These are phyloP conservation scores for Istiophorus platypterus DNA, from an alignment of 2,113 vertebrate species.

Conservation along the genomic window DNA sequence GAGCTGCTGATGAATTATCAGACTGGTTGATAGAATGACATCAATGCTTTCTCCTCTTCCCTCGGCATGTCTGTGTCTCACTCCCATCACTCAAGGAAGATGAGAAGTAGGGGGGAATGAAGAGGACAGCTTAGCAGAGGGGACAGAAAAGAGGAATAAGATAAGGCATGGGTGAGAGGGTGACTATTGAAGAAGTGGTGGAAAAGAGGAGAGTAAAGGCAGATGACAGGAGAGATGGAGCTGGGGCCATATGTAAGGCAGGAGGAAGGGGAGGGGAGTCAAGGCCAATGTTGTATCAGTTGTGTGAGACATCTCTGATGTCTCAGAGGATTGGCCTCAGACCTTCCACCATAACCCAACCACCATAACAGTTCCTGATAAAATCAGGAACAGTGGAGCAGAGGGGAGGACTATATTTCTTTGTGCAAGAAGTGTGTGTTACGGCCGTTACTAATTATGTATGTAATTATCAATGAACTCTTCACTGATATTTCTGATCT, in stretches of 20 bases:
- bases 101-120: conserved; percentile 11
- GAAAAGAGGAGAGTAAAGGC: conserved; percentile 46
- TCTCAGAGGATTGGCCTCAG: conserved; percentile 39
- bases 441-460: not conserved
- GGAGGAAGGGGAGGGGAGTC: conserved; percentile 38
- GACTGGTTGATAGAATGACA: conserved; percentile 71
- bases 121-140: conserved; percentile 17
- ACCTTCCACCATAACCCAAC: conserved; percentile 13
- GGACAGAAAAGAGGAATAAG: conserved; percentile 4
- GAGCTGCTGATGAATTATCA: conserved; percentile 80
- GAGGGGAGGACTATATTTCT: not conserved
- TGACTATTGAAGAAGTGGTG: conserved; percentile 41
- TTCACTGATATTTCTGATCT: not conserved
- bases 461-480: not conserved
- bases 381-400: conserved; percentile 20
- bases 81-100: conserved; percentile 56
- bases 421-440: not conserved
- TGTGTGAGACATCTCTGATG: conserved; percentile 44
- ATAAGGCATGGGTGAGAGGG: conserved; percentile 25
- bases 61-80: conserved; percentile 30
- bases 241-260: conserved; percentile 13
- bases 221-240: conserved; percentile 20
- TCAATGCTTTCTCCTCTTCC: conserved; percentile 41
- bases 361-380: no score
- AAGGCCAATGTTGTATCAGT: conserved; percentile 56